A percentile compares a stretch with the other conserved stretches of the same genome.
These are phyloP conservation scores for Plagodis pulveraria DNA, from an alignment of 2,888 invertebrate species.

Conservation along the genomic window DNA sequence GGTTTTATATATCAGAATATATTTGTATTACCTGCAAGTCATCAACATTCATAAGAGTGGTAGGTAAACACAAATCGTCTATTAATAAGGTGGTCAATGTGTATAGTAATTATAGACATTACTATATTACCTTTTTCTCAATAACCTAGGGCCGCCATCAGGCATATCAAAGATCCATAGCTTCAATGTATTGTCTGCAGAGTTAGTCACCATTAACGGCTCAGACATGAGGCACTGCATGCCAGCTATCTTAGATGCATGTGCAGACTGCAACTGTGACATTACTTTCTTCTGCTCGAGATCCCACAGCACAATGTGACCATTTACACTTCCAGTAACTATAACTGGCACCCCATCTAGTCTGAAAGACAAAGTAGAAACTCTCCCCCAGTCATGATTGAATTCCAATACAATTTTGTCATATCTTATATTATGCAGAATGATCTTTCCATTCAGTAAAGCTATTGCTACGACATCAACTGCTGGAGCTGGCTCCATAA, in stretches of 20 bases:
- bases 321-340: conserved; percentile 92
- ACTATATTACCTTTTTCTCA: conserved; percentile 86
- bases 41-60: too few relatives aligned
- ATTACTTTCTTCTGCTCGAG: conserved; percentile 91
- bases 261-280: conserved; percentile 92
- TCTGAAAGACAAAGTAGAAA: conserved; percentile 93
- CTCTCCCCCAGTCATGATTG: conserved; percentile 95
- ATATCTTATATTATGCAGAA: conserved; percentile 94
- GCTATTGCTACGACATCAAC: conserved; percentile 96
- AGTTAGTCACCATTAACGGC: conserved; percentile 95
- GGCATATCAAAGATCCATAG: conserved; percentile 96
- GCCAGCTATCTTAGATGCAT: conserved; percentile 90
- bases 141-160: conserved; percentile 94
- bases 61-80: too few relatives aligned
- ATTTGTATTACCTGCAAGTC: too few relatives aligned
- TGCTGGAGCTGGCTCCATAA: conserved; percentile 95
- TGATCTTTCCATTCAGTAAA: conserved; percentile 91
- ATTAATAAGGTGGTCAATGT: too few relatives aligned
- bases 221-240: conserved; percentile 94
- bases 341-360: conserved; percentile 94
- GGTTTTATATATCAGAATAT: too few relatives aligned
- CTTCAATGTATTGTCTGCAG: conserved; percentile 97
- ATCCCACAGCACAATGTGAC: conserved; percentile 97
- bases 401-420: conserved; percentile 94
- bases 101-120: too few relatives aligned